Evolutionary conservation across 2,888 invertebrate species (phyloP).

Genomic region (Athalia circularis): DNA sequence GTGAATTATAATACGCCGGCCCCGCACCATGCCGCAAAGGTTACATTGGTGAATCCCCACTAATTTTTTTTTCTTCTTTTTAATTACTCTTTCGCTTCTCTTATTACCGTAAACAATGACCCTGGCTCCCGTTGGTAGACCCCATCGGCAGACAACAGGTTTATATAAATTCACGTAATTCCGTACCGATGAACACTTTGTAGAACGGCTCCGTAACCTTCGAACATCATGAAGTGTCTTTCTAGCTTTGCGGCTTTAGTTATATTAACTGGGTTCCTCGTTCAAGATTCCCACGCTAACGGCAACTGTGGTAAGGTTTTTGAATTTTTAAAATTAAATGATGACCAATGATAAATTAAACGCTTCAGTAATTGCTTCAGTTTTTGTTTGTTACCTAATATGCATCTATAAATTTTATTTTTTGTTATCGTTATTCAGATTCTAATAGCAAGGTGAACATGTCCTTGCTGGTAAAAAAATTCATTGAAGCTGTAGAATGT

Average conservation of each 20-base stretch:
- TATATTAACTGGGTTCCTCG: background rate
- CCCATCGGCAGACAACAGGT: background rate
- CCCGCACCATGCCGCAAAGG: background rate
- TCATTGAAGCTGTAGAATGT: background rate
- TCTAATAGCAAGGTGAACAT: background rate
- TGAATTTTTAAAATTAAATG: background rate
- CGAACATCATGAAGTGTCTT: constrained; percentile 1
- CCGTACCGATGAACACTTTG: background rate
- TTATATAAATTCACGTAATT: constrained; percentile 8
- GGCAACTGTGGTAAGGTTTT: background rate
- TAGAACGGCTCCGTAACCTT: background rate
- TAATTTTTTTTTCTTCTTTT: no score
- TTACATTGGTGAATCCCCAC: background rate
- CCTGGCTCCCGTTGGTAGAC: background rate
- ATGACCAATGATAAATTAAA: background rate
- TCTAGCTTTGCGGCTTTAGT: background rate
- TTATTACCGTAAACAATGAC: background rate
- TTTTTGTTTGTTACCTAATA: background rate
- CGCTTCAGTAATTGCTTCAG: background rate
- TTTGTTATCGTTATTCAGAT: background rate
- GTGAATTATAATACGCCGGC: background rate
- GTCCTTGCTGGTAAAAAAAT: background rate
- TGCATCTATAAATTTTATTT: background rate
- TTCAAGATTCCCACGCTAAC: background rate
- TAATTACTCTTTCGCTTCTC: no score